Evolutionary conservation across 1,140 invertebrate species (phyloP), one percentile per base, ranked within the genome.

Genomic region (Caerostris darwini): DNA sequence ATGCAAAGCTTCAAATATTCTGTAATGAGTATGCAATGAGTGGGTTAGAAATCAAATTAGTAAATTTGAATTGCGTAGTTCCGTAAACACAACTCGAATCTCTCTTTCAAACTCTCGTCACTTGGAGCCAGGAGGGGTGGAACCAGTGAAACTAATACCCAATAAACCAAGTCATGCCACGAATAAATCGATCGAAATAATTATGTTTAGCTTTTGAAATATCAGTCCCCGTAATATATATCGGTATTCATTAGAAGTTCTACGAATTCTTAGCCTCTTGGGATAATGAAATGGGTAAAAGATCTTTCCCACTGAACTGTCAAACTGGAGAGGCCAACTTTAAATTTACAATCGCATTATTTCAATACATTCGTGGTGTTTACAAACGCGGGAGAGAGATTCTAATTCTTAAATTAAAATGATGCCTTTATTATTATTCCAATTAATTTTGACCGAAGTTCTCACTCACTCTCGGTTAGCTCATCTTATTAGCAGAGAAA

Each of bases 141-240:
- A 34, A 34, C 34, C 3, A 5, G 71, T 12, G 71, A 12, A 50
- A 77, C 71, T 77, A 77, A 77, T 77, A 50, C 71, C 71, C 71
- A 77, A 77, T 14, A 77, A 77, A 77, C 71, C 53, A 50, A 77
- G 71, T 77, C 71, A 83, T 7, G 56, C 82, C 82, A 56, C n/a
- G n/a, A 83, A 83, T 58, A 83, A 83, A 83, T 83, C 82, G 82
- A 83, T 83, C 82, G 54, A 58, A 83, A 83, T 83, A 83, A 83
- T 83, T 83, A 83, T 58, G 82, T 83, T 83, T 56, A 83, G 82
- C 54, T 83, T 83, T 83, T 83, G 53, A 83, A 83, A 58, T 83
- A 83, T 83, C 56, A 83, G 14, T 58, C 34, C 82, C 82, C 54
- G 14, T 83, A 83, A 83, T 57, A 83, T 34, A 34, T 83, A 83